Conservation (phyloP, 1,140 invertebrate species). For the Teleogryllus occipitalis region DNA sequence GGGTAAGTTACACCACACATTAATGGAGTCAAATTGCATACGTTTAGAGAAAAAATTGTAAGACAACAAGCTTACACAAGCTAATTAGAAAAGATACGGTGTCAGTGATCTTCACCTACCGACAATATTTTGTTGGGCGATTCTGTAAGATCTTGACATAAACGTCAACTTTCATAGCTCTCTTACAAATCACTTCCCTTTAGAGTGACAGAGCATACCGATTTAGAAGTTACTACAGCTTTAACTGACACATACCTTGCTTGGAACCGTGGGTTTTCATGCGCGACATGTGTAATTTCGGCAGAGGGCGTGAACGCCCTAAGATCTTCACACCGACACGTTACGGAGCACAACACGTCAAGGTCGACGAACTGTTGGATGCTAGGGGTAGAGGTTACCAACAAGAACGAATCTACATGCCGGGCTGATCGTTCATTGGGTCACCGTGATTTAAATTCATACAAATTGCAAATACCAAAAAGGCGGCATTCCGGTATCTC, state of each 20-base stretch:
- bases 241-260: background rate
- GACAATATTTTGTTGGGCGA: too few species aligned
- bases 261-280: background rate
- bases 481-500: background rate
- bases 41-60: too few species aligned
- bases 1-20: too few species aligned
- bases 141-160: too few species aligned
- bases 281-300: background rate
- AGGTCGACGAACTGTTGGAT: background rate
- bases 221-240: background rate
- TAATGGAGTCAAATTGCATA: too few species aligned
- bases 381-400: background rate
- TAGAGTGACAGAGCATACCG: too few species aligned
- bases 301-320: background rate
- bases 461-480: background rate
- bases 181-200: too few species aligned
- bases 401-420: background rate
- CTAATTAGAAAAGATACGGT: too few species aligned
- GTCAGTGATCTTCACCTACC: too few species aligned
- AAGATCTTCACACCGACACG: background rate
- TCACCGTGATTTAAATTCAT: background rate
- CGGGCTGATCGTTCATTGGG: background rate
- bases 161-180: too few species aligned
- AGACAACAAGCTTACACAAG: too few species aligned
- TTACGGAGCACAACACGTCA: background rate